A percentile compares a stretch with the other conserved stretches of the same genome.
phyloP scores from a whole-genome alignment of 1,140 invertebrate genomes.

The Palaemon carinicauda region DNA sequence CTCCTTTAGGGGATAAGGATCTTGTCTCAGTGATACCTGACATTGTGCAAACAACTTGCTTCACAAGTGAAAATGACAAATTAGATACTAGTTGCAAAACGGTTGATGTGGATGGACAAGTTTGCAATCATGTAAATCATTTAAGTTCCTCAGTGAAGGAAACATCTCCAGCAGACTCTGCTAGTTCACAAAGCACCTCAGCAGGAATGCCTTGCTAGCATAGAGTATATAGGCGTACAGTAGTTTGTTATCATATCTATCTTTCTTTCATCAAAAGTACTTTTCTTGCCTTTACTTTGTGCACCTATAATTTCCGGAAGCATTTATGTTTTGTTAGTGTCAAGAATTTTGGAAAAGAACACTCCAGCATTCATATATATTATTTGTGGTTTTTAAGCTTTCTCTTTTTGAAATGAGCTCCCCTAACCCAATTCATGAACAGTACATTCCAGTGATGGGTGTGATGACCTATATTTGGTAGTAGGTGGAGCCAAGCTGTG shows the following conservation, averaged over 20 bases:
- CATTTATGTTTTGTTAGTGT: no score
- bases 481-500: conserved; percentile 7
- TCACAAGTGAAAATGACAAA: conserved; percentile 10
- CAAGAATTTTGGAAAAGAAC: no score
- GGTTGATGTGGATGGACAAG: conserved; percentile 10
- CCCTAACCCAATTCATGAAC: background rate
- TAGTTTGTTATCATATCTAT: no score
- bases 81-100: background rate
- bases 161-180: conserved; percentile 11
- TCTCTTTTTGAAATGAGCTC: conserved; percentile 11
- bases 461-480: conserved; percentile 12
- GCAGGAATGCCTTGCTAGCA: conserved; percentile 48
- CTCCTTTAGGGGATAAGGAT: no score
- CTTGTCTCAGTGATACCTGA: no score
- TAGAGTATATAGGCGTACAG: no score
- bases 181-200: conserved; percentile 23
- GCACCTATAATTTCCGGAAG: conserved; percentile 9
- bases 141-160: conserved; percentile 35
- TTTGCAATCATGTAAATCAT: conserved; percentile 47
- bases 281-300: background rate
- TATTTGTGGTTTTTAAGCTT: background rate
- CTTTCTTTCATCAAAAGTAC: no score
- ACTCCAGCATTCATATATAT: no score
- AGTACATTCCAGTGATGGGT: conserved; percentile 43
- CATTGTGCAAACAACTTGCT: conserved; percentile 11